Evolutionary conservation across 2,888 invertebrate genomes (phyloP).

Genomic region (Heliconius ethilla): DNA sequence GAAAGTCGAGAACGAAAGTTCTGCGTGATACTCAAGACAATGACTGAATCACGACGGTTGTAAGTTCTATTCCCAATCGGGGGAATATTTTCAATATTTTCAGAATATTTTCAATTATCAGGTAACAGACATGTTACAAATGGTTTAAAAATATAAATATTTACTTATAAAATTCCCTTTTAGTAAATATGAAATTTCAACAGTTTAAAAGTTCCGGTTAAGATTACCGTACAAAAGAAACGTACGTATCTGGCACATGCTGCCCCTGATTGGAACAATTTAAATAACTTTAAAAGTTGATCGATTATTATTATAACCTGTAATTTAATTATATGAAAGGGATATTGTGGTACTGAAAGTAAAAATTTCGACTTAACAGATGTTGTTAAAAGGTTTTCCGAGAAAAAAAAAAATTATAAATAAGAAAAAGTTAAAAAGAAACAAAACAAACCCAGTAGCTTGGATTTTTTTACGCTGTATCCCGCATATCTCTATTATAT

Average conservation of each 20-base stretch:
- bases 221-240: not conserved
- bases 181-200: not conserved
- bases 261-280: not conserved
- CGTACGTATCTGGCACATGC: slow-evolving; percentile 12
- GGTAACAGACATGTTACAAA: no score
- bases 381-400: not conserved
- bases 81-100: no score
- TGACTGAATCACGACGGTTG: no score
- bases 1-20: not conserved
- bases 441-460: not conserved
- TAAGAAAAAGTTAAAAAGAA: not conserved
- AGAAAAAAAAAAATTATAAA: not conserved
- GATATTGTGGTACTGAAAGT: not conserved
- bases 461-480: no score
- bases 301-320: slow-evolving; percentile 10
- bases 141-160: not conserved
- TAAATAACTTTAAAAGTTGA: slow-evolving; percentile 14
- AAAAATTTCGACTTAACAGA: not conserved
- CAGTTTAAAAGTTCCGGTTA: not conserved
- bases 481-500: no score
- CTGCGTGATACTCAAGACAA: not conserved
- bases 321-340: not conserved
- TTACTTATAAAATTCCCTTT: not conserved
- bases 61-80: no score
- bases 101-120: no score